A percentile compares a stretch with the other conserved stretches of the same genome.
Evolutionary conservation across 2,113 vertebrate genomes (phyloP).

Genomic region (Brachyhypopomus gauderio): DNA sequence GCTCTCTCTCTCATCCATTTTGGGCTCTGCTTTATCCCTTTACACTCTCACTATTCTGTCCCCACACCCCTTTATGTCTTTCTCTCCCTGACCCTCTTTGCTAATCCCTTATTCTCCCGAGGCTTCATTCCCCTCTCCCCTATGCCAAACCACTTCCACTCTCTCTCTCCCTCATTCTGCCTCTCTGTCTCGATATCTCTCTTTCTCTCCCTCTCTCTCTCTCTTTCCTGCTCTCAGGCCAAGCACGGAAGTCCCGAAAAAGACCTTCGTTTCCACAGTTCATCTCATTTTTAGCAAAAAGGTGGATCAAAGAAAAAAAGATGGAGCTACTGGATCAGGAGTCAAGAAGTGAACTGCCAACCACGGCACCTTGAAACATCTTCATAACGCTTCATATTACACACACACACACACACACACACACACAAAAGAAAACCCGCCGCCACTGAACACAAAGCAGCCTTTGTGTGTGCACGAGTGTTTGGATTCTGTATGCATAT

Average conservation of each 20-base stretch:
- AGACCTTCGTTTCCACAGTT: slow-evolving; percentile 13
- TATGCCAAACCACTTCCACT: slow-evolving; percentile 19
- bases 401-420: slow-evolving; percentile 16
- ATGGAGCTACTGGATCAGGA: background rate
- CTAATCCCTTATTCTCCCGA: slow-evolving; percentile 48
- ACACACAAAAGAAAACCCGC: slow-evolving; percentile 26
- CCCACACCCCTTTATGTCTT: slow-evolving; percentile 42
- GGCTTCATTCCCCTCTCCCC: slow-evolving; percentile 31
- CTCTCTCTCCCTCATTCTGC: slow-evolving; percentile 18
- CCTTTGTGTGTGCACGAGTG: slow-evolving; percentile 46
- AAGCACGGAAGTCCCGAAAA: background rate
- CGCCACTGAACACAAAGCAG: slow-evolving; percentile 46
- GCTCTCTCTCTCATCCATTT: slow-evolving; percentile 20
- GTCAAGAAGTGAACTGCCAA: background rate
- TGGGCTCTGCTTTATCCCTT: slow-evolving; percentile 33
- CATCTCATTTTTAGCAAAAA: background rate
- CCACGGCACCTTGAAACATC: slow-evolving; percentile 40
- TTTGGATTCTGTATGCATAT: slow-evolving; percentile 68
- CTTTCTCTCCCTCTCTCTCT: slow-evolving; percentile 9
- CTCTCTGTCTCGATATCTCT: slow-evolving; percentile 31
- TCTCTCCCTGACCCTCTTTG: slow-evolving; percentile 44
- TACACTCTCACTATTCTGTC: slow-evolving; percentile 36
- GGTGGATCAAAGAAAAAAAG: slow-evolving; percentile 6
- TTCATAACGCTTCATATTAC: slow-evolving; percentile 37
- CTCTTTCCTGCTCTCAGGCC: no score